These are phyloP conservation scores for Prionace glauca DNA, from an alignment of 2,797 vertebrate genomes.

Conservation along the genomic window DNA sequence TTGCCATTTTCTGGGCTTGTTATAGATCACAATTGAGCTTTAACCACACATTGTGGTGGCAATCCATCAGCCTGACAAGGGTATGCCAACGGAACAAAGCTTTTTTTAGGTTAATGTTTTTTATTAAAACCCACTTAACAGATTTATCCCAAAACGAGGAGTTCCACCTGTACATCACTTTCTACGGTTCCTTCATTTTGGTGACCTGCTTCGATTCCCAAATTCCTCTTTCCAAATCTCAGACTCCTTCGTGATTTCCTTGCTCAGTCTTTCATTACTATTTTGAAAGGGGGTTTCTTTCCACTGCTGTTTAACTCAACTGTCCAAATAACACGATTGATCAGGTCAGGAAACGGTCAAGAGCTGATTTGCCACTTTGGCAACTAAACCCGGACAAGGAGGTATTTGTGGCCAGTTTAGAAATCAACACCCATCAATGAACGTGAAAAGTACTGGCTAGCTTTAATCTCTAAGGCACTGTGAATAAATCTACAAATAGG, in stretches of 20 bases:
- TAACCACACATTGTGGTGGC: not conserved
- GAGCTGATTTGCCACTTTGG: not conserved
- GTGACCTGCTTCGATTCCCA: not conserved
- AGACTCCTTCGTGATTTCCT: too few species aligned
- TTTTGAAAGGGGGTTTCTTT: not conserved
- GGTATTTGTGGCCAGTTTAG: not conserved
- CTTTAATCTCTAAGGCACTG: not conserved
- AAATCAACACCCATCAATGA: not conserved
- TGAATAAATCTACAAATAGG: not conserved
- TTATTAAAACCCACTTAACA: not conserved
- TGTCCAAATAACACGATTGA: not conserved
- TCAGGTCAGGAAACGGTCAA: not conserved
- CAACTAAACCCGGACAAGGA: not conserved
- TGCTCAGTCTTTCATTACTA: not conserved
- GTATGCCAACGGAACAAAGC: not conserved
- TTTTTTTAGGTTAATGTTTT: not conserved
- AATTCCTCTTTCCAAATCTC: not conserved
- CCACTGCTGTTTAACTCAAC: not conserved
- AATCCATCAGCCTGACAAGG: not conserved
- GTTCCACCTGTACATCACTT: not conserved
- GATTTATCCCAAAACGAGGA: not conserved
- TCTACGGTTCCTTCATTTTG: not conserved
- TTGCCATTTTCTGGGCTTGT: not conserved
- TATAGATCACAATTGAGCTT: not conserved
- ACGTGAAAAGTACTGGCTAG: not conserved